These are phyloP conservation scores for Vesta saturnalis DNA, from an alignment of 2,888 invertebrate species.

Conservation along the genomic window DNA sequence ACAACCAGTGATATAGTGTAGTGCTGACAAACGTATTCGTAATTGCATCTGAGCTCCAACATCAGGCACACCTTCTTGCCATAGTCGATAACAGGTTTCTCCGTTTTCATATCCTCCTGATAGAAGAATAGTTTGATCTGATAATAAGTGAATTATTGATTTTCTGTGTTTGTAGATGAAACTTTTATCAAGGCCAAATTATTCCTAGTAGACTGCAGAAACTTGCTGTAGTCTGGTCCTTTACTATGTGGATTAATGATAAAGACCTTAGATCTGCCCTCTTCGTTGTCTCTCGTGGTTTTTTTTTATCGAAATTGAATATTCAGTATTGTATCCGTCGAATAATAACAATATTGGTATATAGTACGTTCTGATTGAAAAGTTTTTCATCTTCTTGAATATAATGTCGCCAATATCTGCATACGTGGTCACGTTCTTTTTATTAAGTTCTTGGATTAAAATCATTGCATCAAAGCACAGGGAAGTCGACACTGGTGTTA, in stretches of 20 bases:
- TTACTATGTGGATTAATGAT: neutral
- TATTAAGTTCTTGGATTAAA: neutral
- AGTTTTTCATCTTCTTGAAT: neutral
- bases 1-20: neutral
- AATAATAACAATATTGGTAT: neutral
- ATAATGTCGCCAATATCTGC: no score
- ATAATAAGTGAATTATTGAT: no score
- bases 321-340: neutral
- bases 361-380: neutral
- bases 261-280: neutral
- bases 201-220: no score
- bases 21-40: neutral
- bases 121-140: neutral
- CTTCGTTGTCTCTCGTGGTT: neutral
- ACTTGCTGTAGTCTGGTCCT: neutral
- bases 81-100: neutral
- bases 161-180: no score
- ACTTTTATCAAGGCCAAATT: no score
- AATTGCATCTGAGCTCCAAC: neutral
- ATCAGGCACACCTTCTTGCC: neutral
- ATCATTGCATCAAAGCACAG: neutral
- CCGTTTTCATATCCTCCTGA: neutral
- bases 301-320: neutral
- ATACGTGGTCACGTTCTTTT: no score
- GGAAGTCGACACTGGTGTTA: neutral